These are phyloP conservation scores for Epinephelus cyanopodus DNA, from an alignment of 2,113 vertebrate genomes.

Conservation along the genomic window DNA sequence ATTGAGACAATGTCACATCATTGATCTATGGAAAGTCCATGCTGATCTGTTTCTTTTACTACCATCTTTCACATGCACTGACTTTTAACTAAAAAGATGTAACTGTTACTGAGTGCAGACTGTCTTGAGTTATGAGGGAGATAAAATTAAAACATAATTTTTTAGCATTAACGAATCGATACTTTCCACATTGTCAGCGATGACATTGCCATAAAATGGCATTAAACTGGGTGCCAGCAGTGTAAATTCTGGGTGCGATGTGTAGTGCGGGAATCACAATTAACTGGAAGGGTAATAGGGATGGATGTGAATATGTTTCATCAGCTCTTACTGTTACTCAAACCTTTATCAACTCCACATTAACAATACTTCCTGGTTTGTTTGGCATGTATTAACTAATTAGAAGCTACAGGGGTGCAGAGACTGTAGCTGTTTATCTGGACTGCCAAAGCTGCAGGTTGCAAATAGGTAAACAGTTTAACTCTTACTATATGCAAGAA, in stretches of 20 bases:
- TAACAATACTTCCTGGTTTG: background rate
- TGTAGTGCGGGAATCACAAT: background rate
- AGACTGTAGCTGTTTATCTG: background rate
- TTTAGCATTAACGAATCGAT: background rate
- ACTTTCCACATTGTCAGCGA: background rate
- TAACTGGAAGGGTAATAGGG: background rate
- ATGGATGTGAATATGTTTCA: background rate
- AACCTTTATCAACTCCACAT: background rate
- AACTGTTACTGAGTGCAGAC: background rate
- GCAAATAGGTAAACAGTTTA: slow-evolving; percentile 7
- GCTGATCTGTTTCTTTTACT: slow-evolving; percentile 5
- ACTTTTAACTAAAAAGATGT: background rate
- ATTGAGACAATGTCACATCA: background rate
- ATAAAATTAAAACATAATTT: background rate
- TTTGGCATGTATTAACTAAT: background rate
- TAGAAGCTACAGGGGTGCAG: background rate
- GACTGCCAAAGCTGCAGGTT: background rate
- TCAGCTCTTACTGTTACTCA: background rate
- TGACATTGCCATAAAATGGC: background rate
- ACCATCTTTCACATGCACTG: background rate
- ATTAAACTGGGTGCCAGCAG: background rate
- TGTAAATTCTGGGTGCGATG: background rate
- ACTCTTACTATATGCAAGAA: background rate
- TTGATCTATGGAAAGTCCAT: background rate
- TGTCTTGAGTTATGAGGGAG: background rate